Conservation (phyloP, 1,140 invertebrate genomes). For the Pseudomyrmex pallidus region DNA sequence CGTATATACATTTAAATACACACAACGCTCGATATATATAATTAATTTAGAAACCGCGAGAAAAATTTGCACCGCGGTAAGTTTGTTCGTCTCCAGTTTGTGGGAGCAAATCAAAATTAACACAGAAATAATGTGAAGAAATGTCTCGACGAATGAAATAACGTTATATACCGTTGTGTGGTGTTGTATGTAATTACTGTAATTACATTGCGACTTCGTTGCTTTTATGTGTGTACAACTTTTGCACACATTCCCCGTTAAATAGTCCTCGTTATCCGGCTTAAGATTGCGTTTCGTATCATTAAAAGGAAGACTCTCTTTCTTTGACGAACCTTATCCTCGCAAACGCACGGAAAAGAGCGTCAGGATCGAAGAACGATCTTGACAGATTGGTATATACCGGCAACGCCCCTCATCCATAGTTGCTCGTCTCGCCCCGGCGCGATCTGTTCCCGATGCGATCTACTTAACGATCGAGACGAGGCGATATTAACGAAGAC, state of each 20-base stretch:
- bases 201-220: neutral
- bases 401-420: constrained; percentile 58
- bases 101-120: neutral
- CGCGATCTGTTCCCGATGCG: constrained; percentile 20
- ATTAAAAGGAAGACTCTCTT: constrained; percentile 36
- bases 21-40: too few species aligned
- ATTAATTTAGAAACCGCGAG: neutral
- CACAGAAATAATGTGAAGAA: neutral
- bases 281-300: constrained; percentile 24
- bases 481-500: constrained; percentile 61
- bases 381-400: constrained; percentile 54
- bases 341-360: constrained; percentile 31
- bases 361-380: constrained; percentile 30
- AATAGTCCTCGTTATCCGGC: constrained; percentile 48
- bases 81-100: neutral
- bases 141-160: neutral
- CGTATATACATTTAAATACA: neutral
- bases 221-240: neutral
- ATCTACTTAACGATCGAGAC: constrained; percentile 59
- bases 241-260: neutral
- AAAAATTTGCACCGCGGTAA: neutral
- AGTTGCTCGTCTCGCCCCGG: constrained; percentile 33
- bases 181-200: neutral
- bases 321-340: constrained; percentile 35
- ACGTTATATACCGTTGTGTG: neutral